A percentile compares a stretch with the other conserved stretches of the same genome.
Evolutionary conservation across 2,888 invertebrate genomes (phyloP).

Genomic region (Apamea crenata): DNA sequence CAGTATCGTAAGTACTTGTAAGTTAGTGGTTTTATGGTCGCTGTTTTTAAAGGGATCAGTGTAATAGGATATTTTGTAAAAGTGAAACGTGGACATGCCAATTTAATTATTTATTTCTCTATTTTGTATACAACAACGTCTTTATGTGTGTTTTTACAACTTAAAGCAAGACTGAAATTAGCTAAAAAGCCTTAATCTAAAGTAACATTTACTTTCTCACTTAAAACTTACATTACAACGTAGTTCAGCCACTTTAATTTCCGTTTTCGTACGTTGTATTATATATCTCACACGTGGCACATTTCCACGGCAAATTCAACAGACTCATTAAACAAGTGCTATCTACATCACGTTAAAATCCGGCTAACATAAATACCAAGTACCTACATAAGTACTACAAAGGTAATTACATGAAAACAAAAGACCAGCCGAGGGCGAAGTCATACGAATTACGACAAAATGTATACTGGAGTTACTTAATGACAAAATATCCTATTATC

Average conservation of each 20-base stretch:
- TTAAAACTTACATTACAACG: conserved; percentile 12
- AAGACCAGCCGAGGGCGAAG: conserved; percentile 25
- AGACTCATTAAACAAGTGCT: conserved; percentile 46
- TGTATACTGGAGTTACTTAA: conserved; percentile 44
- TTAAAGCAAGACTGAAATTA: background rate
- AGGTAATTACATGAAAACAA: conserved; percentile 56
- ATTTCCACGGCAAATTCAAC: conserved; percentile 15
- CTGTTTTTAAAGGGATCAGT: conserved; percentile 8
- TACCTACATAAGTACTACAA: conserved; percentile 16
- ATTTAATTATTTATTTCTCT: background rate
- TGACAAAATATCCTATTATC: conserved; percentile 54
- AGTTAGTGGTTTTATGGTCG: conserved; percentile 4
- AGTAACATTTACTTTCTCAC: conserved; percentile 1
- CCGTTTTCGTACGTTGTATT: conserved; percentile 12
- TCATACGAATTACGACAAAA: conserved; percentile 41
- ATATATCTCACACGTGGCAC: conserved; percentile 28
- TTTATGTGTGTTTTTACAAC: background rate
- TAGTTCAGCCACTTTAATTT: conserved; percentile 43
- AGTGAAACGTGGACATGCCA: background rate
- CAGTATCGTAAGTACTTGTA: conserved; percentile 28
- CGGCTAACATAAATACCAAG: conserved; percentile 47
- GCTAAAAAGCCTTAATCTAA: background rate
- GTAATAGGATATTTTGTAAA: background rate
- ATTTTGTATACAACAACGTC: background rate
- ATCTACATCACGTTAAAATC: conserved; percentile 56